Evolutionary conservation across 2,888 invertebrate genomes (phyloP).

Genomic region (Rhagium mordax): DNA sequence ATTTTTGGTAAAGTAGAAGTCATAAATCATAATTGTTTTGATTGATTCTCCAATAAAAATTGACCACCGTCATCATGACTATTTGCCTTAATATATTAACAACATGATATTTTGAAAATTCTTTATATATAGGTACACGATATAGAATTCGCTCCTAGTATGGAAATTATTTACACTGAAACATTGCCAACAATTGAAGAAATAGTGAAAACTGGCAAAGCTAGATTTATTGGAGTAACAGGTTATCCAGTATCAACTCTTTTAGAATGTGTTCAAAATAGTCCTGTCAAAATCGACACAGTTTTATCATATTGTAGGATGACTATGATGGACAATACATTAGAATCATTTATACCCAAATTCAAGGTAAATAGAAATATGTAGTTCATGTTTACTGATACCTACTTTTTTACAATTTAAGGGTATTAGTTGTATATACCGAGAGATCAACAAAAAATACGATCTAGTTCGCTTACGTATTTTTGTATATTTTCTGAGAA

Average conservation of each 20-base stretch:
- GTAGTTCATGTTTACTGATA: too few relatives aligned
- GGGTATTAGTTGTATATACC: too few relatives aligned
- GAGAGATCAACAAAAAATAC: too few relatives aligned
- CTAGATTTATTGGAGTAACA: slow-evolving; percentile 88
- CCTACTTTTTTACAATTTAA: too few relatives aligned
- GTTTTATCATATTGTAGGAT: slow-evolving; percentile 86
- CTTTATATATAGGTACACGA: slow-evolving; percentile 89
- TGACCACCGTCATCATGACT: too few relatives aligned
- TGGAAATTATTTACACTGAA: slow-evolving; percentile 85
- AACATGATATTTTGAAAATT: too few relatives aligned
- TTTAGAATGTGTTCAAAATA: slow-evolving; percentile 81
- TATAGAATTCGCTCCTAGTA: slow-evolving; percentile 86
- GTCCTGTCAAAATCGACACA: slow-evolving; percentile 75
- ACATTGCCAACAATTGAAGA: slow-evolving; percentile 87
- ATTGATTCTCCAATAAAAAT: too few relatives aligned
- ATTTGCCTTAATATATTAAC: too few relatives aligned
- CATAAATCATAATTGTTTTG: too few relatives aligned
- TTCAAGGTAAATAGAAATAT: slow-evolving; percentile 77
- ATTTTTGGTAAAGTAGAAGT: too few relatives aligned
- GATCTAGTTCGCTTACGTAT: too few relatives aligned
- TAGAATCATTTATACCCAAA: slow-evolving; percentile 81
- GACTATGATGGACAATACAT: slow-evolving; percentile 84
- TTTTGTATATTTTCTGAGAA: too few relatives aligned
- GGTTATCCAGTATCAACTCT: slow-evolving; percentile 87
- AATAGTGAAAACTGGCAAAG: slow-evolving; percentile 81